Base-by-base conservation (phyloP, 2,113 vertebrate species). In the Microtus pennsylvanicus region DNA sequence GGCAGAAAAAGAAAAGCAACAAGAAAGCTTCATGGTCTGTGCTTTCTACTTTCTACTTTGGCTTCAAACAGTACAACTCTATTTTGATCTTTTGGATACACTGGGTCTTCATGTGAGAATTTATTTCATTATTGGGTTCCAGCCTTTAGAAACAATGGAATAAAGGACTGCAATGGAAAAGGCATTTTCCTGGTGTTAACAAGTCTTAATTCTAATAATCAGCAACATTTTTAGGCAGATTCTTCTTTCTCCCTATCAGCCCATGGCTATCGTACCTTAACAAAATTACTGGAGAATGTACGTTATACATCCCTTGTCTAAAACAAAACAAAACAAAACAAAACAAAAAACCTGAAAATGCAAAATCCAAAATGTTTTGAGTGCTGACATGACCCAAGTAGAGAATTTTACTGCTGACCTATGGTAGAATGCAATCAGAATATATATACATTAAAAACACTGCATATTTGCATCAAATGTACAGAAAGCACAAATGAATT, bases 1-100 rank as follows among this genome's bases (percentile, higher is more conserved):
- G 70, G 80, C 70, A 7, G 83, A 85, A 45, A 95, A 96, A 83
- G 82, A 77, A 92, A 86, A 77, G 89, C 61, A 90, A 93, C 42
- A 69, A 74, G 85, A 80, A 88, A 19, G 35, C 74, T 88, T 69
- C 63, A 52, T 19, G 72, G 14, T 89, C 69, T 82, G 52, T 83
- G 58, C 24, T 90, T 86, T 89, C 61, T 19, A 87, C 14, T 90
- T 86, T 89, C 61, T 19, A 87, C 63, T 58, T 45, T 77, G 63
- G 75, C 83, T 87, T 85, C 76, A 92, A 93, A 90, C 0, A 92
- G 38, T 88, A 90, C 22, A 88, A 63, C 24, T 89, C 81, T 90
- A 81, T 28, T 89, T 95, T 82, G 83, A 93, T 24, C 45, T 80
- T 92, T 75, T 80, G 77, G 67, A 76, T 35, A 76, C 12, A 78